Conservation (phyloP, 2,113 vertebrate species). For the Arothron firmamentum region DNA sequence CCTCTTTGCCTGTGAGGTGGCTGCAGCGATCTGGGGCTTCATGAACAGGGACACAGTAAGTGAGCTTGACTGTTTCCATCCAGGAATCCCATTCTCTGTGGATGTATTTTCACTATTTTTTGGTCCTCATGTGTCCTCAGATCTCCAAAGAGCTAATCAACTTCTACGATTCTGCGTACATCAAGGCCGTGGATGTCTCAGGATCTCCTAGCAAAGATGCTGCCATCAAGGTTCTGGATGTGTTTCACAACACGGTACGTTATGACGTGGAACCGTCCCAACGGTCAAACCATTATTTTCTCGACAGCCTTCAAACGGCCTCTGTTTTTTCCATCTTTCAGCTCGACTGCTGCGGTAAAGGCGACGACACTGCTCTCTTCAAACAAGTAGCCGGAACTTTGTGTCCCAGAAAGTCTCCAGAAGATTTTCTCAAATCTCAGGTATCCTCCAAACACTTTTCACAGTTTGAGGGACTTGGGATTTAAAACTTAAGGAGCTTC, state of each 20-base stretch:
- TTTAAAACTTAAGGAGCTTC: too few relatives aligned
- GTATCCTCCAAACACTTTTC: constrained; percentile 20
- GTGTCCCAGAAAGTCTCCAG: constrained; percentile 55
- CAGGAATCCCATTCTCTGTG: neutral
- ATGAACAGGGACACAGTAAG: constrained; percentile 92
- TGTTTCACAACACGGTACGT: constrained; percentile 77
- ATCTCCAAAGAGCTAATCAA: constrained; percentile 90
- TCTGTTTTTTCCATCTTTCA: constrained; percentile 20
- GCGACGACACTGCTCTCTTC: constrained; percentile 27
- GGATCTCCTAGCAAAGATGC: constrained; percentile 54
- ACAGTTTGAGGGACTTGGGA: too few relatives aligned
- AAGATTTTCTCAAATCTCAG: constrained; percentile 36
- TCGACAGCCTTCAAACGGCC: neutral
- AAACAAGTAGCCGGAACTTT: constrained; percentile 42
- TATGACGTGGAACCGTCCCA: neutral
- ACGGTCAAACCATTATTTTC: too few relatives aligned
- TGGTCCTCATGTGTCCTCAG: constrained; percentile 61
- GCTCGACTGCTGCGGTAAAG: constrained; percentile 81
- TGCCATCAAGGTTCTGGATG: constrained; percentile 81
- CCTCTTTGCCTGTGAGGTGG: constrained; percentile 96
- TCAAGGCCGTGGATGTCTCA: constrained; percentile 60
- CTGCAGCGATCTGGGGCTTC: constrained; percentile 96
- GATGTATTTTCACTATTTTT: neutral
- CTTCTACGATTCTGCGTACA: constrained; percentile 89
- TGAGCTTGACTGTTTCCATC: neutral